These are phyloP conservation scores for Polyodon spathula DNA, from an alignment of 2,113 vertebrate species.

Conservation along the genomic window DNA sequence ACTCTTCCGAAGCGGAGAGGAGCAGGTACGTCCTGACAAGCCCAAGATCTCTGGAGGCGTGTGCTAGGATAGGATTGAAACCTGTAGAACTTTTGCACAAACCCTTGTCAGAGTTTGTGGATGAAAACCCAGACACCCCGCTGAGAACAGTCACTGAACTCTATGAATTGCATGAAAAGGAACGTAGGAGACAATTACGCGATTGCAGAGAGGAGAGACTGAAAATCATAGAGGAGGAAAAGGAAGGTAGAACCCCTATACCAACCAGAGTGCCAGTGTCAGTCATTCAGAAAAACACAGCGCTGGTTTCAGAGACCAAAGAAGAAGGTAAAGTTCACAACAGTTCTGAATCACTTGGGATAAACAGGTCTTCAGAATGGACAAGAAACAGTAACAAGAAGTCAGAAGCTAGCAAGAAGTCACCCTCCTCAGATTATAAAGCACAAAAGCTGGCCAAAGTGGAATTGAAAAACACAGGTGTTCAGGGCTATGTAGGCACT, in stretches of 20 bases:
- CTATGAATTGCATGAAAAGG: slow-evolving; percentile 43
- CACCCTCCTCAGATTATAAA: slow-evolving; percentile 16
- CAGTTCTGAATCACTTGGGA: background rate
- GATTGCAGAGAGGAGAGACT: slow-evolving; percentile 33
- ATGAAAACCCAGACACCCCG: slow-evolving; percentile 25
- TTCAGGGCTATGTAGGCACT: slow-evolving; percentile 14
- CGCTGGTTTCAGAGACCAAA: slow-evolving; percentile 13
- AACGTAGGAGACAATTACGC: slow-evolving; percentile 33
- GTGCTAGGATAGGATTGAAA: slow-evolving; percentile 42
- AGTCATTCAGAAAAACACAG: slow-evolving; percentile 3
- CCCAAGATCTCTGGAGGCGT: slow-evolving; percentile 44
- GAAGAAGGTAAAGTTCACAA: slow-evolving; percentile 6
- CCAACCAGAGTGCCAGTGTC: background rate
- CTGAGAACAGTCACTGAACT: slow-evolving; percentile 30
- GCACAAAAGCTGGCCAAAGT: slow-evolving; percentile 5
- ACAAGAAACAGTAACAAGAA: slow-evolving; percentile 10
- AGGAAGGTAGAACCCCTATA: slow-evolving; percentile 11
- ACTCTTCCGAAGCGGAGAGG: slow-evolving; percentile 16
- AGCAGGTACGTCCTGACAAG: slow-evolving; percentile 43
- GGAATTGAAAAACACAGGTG: slow-evolving; percentile 22
- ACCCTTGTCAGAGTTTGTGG: slow-evolving; percentile 35
- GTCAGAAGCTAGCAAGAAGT: slow-evolving; percentile 15
- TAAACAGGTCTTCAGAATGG: slow-evolving; percentile 16
- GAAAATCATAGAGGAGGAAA: slow-evolving; percentile 32
- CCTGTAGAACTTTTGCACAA: slow-evolving; percentile 50